Conservation (phyloP, 2,113 vertebrate genomes). For the Peromyscus leucopus region DNA sequence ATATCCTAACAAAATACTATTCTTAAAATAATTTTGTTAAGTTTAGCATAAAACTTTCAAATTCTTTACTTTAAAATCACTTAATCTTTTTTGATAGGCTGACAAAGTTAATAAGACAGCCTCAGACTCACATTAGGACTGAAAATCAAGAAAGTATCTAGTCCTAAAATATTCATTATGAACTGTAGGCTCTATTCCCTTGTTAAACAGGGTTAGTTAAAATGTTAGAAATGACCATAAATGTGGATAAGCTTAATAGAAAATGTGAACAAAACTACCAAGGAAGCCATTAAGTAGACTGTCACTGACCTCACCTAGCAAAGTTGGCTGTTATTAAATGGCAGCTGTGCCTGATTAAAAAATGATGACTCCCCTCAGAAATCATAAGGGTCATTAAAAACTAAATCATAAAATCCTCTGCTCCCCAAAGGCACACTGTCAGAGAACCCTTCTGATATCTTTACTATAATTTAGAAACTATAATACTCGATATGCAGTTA, state of each 20-base stretch:
- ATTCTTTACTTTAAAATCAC: not conserved
- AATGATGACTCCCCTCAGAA: constrained; percentile 76
- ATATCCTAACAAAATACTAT: not conserved
- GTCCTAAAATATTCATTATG: constrained; percentile 18
- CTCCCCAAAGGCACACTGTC: constrained; percentile 79
- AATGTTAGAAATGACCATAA: constrained; percentile 24
- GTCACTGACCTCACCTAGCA: constrained; percentile 76
- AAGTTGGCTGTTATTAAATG: constrained; percentile 82
- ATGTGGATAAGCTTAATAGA: constrained; percentile 47
- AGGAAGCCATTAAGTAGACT: constrained; percentile 79
- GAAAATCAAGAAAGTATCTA: constrained; percentile 7
- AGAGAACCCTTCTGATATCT: constrained; percentile 74
- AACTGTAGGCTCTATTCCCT: constrained; percentile 3
- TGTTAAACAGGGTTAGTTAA: constrained; percentile 37
- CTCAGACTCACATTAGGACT: not conserved
- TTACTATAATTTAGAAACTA: constrained; percentile 65
- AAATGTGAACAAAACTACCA: constrained; percentile 63
- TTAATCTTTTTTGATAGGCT: not conserved
- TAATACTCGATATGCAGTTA: constrained; percentile 54
- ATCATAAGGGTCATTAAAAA: constrained; percentile 85
- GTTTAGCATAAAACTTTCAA: not conserved
- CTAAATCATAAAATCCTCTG: constrained; percentile 79
- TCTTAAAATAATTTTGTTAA: not conserved
- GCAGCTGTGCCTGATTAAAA: constrained; percentile 84
- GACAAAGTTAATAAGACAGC: constrained; percentile 32